A percentile compares a stretch with the other conserved stretches of the same genome.
phyloP scores from a whole-genome alignment of 2,113 vertebrate genomes.

The Ailuropoda melanoleuca region DNA sequence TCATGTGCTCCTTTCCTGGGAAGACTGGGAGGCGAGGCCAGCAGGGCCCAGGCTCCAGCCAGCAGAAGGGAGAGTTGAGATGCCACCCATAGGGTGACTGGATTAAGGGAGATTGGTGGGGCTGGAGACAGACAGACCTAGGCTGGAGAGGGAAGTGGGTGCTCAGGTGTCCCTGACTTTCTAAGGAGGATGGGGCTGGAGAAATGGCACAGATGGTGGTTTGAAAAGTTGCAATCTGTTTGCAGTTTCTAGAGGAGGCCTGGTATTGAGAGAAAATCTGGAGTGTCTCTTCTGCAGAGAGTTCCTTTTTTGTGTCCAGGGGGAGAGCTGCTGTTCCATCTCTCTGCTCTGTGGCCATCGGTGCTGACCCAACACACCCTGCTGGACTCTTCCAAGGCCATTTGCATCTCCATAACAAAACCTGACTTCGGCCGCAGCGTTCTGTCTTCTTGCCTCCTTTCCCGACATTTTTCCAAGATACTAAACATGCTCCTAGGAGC shows the following conservation, averaged over 20 bases:
- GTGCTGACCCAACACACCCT: background rate
- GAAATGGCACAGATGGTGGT: background rate
- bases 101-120: background rate
- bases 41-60: background rate
- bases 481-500: background rate
- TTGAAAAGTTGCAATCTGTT: conserved; percentile 1
- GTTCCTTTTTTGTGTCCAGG: background rate
- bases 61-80: background rate
- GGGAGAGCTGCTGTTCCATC: background rate
- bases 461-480: background rate
- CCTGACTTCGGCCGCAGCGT: background rate
- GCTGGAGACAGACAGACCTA: background rate
- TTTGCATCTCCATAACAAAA: background rate
- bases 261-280: background rate
- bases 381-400: background rate
- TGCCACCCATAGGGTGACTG: background rate
- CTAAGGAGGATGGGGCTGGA: background rate
- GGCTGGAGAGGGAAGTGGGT: background rate
- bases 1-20: background rate
- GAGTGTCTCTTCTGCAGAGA: background rate
- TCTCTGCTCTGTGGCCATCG: background rate
- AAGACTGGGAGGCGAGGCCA: background rate
- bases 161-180: background rate
- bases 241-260: background rate
- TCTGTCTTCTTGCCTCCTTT: conserved; percentile 22